A percentile compares a stretch with the other conserved stretches of the same genome.
Evolutionary conservation across 2,888 invertebrate genomes (phyloP).

Genomic region (Sisyra terminalis): DNA sequence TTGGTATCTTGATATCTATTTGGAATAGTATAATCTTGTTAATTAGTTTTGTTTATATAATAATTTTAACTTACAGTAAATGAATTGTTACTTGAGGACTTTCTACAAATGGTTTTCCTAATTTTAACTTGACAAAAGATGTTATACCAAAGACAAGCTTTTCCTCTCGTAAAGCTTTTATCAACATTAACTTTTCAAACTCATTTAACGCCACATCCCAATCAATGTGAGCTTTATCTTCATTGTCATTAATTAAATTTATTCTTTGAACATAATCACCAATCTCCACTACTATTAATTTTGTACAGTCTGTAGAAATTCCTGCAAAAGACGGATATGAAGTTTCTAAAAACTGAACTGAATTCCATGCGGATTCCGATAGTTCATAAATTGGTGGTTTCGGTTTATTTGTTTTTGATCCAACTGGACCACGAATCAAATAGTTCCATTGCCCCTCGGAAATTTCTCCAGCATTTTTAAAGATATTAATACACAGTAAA

Average conservation of each 20-base stretch:
- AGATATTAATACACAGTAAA: constrained; percentile 43
- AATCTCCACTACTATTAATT: constrained; percentile 37
- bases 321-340: constrained; percentile 36
- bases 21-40: too few species aligned
- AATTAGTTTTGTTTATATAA: too few species aligned
- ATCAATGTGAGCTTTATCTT: constrained; percentile 21
- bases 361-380: constrained; percentile 52
- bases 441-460: constrained; percentile 54
- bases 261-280: constrained; percentile 39
- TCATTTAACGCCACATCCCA: constrained; percentile 48
- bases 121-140: constrained; percentile 57
- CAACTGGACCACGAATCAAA: constrained; percentile 56
- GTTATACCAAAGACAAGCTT: constrained; percentile 67
- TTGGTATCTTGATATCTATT: constrained; percentile 60
- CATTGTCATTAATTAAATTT: constrained; percentile 30
- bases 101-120: constrained; percentile 68
- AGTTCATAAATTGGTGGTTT: constrained; percentile 44
- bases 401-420: constrained; percentile 32
- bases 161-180: constrained; percentile 63
- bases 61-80: constrained; percentile 35
- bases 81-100: constrained; percentile 58
- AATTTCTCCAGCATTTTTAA: constrained; percentile 29
- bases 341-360: constrained; percentile 42
- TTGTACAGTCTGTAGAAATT: constrained; percentile 34
- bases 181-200: constrained; percentile 68